A percentile compares a stretch with the other conserved stretches of the same genome.
Conservation (phyloP, 1,140 invertebrate species). For the Antheraea mylitta region DNA sequence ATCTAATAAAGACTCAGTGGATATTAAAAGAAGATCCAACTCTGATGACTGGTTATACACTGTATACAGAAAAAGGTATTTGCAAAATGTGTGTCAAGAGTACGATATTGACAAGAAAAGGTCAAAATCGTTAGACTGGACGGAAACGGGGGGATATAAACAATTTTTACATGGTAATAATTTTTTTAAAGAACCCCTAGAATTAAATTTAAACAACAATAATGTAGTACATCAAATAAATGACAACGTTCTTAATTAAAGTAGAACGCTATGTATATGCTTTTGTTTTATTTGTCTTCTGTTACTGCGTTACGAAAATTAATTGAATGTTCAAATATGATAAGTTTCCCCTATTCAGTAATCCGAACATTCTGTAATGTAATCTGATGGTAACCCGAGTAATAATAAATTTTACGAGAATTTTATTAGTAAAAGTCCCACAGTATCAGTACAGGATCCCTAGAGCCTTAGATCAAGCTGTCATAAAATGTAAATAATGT, state of each 20-base stretch:
- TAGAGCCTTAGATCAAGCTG: too few relatives aligned
- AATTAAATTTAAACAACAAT: background rate
- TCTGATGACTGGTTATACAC: slow-evolving; percentile 58
- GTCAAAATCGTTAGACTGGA: slow-evolving; percentile 52
- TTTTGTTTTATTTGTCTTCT: too few relatives aligned
- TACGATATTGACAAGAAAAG: slow-evolving; percentile 23
- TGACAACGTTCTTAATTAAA: background rate
- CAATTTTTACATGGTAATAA: background rate
- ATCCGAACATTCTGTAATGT: too few relatives aligned
- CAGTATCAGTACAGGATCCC: too few relatives aligned
- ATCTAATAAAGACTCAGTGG: slow-evolving; percentile 12
- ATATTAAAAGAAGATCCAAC: slow-evolving; percentile 44
- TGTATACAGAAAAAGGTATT: slow-evolving; percentile 36
- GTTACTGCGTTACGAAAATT: too few relatives aligned
- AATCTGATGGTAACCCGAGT: too few relatives aligned
- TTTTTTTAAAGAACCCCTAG: background rate
- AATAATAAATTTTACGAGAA: too few relatives aligned
- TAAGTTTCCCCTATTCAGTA: too few relatives aligned
- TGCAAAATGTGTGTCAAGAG: slow-evolving; percentile 26
- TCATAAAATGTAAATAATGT: too few relatives aligned
- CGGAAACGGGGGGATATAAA: background rate
- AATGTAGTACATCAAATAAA: background rate
- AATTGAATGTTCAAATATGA: too few relatives aligned
- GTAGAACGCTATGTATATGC: background rate
- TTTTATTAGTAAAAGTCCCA: too few relatives aligned